Evolutionary conservation across 2,888 invertebrate genomes (phyloP).

Genomic region (Cantharis rustica): DNA sequence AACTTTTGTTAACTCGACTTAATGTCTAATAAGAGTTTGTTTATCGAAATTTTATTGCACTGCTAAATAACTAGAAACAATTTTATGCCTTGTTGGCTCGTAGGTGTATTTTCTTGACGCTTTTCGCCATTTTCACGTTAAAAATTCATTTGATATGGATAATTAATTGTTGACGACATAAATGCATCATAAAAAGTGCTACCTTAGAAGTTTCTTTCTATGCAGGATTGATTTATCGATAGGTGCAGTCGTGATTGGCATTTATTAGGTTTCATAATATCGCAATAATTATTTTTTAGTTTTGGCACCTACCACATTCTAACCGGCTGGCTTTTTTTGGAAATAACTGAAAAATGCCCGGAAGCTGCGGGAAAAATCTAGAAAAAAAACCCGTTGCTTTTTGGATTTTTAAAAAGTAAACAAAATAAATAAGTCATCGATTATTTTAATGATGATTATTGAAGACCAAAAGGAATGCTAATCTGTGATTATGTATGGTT

Average conservation of each 20-base stretch:
- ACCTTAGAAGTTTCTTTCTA: background rate
- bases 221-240: background rate
- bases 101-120: background rate
- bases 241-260: background rate
- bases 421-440: background rate
- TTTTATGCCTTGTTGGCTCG: background rate
- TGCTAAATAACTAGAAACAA: background rate
- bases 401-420: background rate
- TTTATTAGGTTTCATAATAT: background rate
- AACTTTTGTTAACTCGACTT: background rate
- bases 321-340: no score
- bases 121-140: background rate
- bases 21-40: background rate
- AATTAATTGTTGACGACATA: background rate
- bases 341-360: background rate
- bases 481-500: background rate
- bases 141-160: background rate
- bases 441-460: background rate
- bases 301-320: background rate
- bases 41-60: background rate
- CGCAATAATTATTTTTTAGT: background rate
- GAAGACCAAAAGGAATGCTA: background rate
- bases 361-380: background rate
- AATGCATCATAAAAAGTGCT: background rate
- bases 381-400: background rate